These are phyloP conservation scores for Lasioglossum lativentre DNA, from an alignment of 2,888 invertebrate species.

Conservation along the genomic window DNA sequence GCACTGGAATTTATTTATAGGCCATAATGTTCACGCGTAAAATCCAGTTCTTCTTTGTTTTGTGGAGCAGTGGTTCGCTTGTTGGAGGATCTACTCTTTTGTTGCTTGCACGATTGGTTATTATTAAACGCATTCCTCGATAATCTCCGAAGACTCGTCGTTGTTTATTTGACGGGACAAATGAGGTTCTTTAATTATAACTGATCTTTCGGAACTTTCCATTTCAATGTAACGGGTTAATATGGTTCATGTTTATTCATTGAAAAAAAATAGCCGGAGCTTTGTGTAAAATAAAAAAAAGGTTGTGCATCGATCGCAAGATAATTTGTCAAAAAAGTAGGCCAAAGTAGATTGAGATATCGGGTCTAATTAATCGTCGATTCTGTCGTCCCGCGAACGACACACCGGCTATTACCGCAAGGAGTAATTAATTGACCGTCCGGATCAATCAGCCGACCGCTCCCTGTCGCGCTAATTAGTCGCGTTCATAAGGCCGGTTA, in stretches of 20 bases:
- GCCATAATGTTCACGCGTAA: too few relatives aligned
- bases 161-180: too few relatives aligned
- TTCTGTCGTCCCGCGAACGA: background rate
- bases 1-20: too few relatives aligned
- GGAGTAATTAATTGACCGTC: slow-evolving; percentile 46
- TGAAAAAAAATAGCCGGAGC: too few relatives aligned
- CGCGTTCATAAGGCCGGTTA: slow-evolving; percentile 38
- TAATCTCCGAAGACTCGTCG: too few relatives aligned
- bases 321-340: background rate
- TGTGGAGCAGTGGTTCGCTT: too few relatives aligned
- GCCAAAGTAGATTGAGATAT: slow-evolving; percentile 3
- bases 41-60: too few relatives aligned
- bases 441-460: slow-evolving; percentile 32
- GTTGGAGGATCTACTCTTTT: too few relatives aligned
- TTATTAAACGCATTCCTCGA: too few relatives aligned
- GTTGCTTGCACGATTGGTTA: too few relatives aligned
- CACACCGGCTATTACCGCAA: slow-evolving; percentile 33
- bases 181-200: too few relatives aligned
- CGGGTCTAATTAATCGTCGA: slow-evolving; percentile 14
- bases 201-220: background rate
- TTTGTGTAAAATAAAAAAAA: background rate
- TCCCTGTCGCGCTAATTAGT: slow-evolving; percentile 40
- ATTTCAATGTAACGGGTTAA: background rate
- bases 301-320: background rate
- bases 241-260: background rate